These are phyloP conservation scores for Cavia porcellus DNA, from an alignment of 2,113 vertebrate genomes.

Conservation along the genomic window DNA sequence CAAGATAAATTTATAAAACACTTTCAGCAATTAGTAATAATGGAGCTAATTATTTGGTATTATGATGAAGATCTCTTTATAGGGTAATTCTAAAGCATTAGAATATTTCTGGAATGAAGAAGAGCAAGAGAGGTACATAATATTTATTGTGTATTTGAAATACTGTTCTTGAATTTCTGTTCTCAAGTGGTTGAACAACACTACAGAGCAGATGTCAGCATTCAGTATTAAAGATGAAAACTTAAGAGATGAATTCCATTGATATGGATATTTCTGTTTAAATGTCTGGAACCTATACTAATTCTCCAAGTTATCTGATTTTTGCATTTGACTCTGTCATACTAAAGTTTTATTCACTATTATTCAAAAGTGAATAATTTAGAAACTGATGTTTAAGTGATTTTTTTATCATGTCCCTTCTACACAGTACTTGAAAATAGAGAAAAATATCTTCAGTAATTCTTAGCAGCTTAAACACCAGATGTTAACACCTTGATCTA, in stretches of 20 bases:
- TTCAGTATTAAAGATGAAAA: neutral
- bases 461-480: neutral
- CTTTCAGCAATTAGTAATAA: neutral
- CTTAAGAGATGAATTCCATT: too few species aligned
- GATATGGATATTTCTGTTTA: neutral
- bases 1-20: neutral
- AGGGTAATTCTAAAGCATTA: neutral
- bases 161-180: neutral
- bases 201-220: neutral
- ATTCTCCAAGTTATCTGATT: neutral
- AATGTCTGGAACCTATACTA: neutral
- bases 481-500: constrained; percentile 4
- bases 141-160: neutral
- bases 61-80: neutral
- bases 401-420: neutral
- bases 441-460: neutral
- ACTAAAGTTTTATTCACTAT: neutral
- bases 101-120: neutral
- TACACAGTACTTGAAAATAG: neutral
- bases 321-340: neutral
- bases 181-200: neutral
- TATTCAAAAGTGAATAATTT: neutral
- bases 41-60: neutral
- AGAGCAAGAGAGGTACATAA: neutral
- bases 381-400: neutral